Conservation (phyloP, 2,888 invertebrate genomes). For the Anodontia alba region DNA sequence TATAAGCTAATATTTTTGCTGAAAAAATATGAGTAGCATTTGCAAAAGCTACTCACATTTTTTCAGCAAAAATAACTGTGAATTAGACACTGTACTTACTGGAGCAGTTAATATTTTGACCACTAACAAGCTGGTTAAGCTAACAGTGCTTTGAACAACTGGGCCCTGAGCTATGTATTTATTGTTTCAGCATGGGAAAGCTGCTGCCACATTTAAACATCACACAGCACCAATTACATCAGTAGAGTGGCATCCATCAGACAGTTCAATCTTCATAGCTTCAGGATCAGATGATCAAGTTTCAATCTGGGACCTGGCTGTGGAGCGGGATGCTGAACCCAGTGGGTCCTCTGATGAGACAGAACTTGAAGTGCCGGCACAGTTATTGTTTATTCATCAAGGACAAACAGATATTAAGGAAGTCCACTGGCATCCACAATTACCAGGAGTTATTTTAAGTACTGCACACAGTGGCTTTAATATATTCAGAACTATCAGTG, state of each 20-base stretch:
- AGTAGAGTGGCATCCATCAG: slow-evolving; percentile 98
- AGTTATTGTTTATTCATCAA: slow-evolving; percentile 98
- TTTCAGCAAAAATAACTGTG: too few relatives aligned
- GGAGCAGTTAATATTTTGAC: too few relatives aligned
- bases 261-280: slow-evolving; percentile 96
- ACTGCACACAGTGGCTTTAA: slow-evolving; percentile 98
- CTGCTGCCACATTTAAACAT: slow-evolving; percentile 97
- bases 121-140: too few relatives aligned
- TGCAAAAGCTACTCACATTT: too few relatives aligned
- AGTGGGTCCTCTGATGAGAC: slow-evolving; percentile 52
- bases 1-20: too few relatives aligned
- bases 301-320: slow-evolving; percentile 95
- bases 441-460: slow-evolving; percentile 96
- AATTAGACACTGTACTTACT: too few relatives aligned
- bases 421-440: slow-evolving; percentile 98
- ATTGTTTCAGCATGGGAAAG: slow-evolving; percentile 86
- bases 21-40: too few relatives aligned
- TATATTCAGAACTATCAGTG: slow-evolving; percentile 98
- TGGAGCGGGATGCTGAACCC: slow-evolving; percentile 79
- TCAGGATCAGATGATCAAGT: slow-evolving; percentile 98
- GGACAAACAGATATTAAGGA: slow-evolving; percentile 99
- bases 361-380: slow-evolving; percentile 90
- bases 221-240: slow-evolving; percentile 97
- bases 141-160: too few relatives aligned
- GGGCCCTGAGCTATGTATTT: too few relatives aligned